A percentile compares a stretch with the other conserved stretches of the same genome.
Evolutionary conservation across 2,797 vertebrate genomes (phyloP).

Genomic region (Pseudotriccus pelzelni): DNA sequence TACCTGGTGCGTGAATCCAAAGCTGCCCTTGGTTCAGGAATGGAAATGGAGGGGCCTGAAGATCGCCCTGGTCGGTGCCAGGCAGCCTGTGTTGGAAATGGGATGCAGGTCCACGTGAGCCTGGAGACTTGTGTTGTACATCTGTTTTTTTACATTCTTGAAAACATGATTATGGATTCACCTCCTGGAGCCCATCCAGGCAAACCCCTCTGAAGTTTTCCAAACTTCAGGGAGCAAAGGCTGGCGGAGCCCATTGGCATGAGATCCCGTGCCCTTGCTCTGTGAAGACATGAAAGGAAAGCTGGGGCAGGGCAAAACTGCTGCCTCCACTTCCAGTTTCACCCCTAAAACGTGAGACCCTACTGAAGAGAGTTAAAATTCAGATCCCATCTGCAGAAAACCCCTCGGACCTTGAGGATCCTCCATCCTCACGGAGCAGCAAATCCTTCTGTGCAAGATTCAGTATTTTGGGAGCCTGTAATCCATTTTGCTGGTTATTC

Average conservation of each 20-base stretch:
- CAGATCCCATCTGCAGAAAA: neutral
- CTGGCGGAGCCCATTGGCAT: accelerated
- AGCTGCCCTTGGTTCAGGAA: neutral
- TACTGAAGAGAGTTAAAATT: neutral
- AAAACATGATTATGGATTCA: neutral
- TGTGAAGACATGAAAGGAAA: neutral
- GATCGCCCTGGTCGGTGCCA: accelerated
- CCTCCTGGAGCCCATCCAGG: neutral
- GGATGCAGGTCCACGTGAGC: neutral
- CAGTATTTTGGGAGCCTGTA: neutral
- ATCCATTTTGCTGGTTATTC: constrained; percentile 5
- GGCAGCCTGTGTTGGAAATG: accelerated
- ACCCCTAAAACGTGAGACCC: neutral
- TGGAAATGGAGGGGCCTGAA: neutral
- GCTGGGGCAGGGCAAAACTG: neutral
- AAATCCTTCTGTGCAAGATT: neutral
- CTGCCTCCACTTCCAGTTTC: neutral
- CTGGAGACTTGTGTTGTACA: accelerated
- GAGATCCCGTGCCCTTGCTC: neutral
- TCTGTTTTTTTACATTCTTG: neutral
- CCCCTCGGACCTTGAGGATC: neutral
- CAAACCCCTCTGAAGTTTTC: neutral
- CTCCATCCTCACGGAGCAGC: neutral
- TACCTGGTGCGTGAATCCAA: neutral
- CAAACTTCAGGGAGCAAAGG: accelerated